Conservation (phyloP, 2,888 invertebrate genomes). For the Tromatobia lineatoria region DNA sequence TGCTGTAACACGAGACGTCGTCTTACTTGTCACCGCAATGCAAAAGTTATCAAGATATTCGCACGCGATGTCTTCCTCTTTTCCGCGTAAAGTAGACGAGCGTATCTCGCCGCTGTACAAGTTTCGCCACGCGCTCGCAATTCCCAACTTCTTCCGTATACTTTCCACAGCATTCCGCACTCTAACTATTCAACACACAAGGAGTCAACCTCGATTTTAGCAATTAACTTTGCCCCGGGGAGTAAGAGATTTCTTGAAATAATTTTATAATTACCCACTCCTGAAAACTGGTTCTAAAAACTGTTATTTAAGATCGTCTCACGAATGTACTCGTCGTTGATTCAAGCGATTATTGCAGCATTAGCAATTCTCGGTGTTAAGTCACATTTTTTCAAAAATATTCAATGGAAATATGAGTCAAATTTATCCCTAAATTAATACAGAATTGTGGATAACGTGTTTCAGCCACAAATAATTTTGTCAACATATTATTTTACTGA, state of each 20-base stretch:
- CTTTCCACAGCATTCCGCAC: conserved; percentile 11
- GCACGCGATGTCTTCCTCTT: conserved; percentile 13
- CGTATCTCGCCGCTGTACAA: neutral
- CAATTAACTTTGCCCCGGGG: conserved; percentile 12
- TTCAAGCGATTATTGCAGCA: too few species aligned
- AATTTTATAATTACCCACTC: neutral
- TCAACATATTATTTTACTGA: too few species aligned
- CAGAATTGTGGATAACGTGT: too few species aligned
- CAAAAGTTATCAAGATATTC: conserved; percentile 7
- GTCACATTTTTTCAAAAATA: too few species aligned
- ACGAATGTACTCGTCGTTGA: too few species aligned
- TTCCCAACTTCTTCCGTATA: neutral
- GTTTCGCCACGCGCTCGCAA: neutral
- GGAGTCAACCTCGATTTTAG: conserved; percentile 2
- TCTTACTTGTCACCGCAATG: neutral
- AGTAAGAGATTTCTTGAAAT: conserved; percentile 6
- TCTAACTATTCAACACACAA: neutral
- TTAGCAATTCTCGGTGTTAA: too few species aligned
- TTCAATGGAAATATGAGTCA: too few species aligned
- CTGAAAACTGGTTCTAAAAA: neutral
- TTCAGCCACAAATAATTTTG: too few species aligned
- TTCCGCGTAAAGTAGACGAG: neutral
- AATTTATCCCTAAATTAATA: too few species aligned
- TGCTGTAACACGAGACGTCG: neutral
- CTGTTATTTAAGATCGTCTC: too few species aligned